A percentile compares a stretch with the other conserved stretches of the same genome.
phyloP scores from a whole-genome alignment of 2,888 invertebrate species.

The Acrobasis consociella region DNA sequence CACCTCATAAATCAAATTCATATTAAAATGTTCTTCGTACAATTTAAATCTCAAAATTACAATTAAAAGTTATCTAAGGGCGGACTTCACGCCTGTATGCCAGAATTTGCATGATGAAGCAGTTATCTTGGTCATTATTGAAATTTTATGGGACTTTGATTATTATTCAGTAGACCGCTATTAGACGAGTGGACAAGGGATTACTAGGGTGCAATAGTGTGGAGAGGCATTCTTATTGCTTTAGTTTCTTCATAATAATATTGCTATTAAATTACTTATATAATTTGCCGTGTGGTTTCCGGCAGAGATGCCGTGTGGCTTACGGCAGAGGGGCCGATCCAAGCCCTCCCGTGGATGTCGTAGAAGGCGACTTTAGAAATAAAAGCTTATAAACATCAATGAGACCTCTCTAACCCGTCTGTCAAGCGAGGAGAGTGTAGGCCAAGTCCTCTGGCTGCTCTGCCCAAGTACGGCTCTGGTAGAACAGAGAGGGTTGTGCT shows the following conservation, averaged over 20 bases:
- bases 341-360: too few species aligned
- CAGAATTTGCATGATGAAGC: constrained; percentile 70
- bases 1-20: constrained; percentile 3
- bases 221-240: constrained; percentile 37
- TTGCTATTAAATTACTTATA: too few species aligned
- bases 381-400: too few species aligned
- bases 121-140: constrained; percentile 76
- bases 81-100: constrained; percentile 31
- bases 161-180: constrained; percentile 82
- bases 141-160: constrained; percentile 82
- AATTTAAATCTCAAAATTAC: constrained; percentile 32
- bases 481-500: too few species aligned
- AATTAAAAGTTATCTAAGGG: constrained; percentile 51
- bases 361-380: too few species aligned
- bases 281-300: too few species aligned
- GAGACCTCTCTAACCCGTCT: too few species aligned
- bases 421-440: too few species aligned
- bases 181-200: constrained; percentile 76
- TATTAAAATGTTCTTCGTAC: neutral
- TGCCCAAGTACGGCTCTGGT: too few species aligned
- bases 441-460: too few species aligned
- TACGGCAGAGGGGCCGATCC: too few species aligned
- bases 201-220: constrained; percentile 42
- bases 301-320: too few species aligned
- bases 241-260: neutral